Evolutionary conservation across 1,140 invertebrate species (phyloP), one percentile per base, ranked within the genome.

Genomic region (Caenorhabditis brenneri): DNA sequence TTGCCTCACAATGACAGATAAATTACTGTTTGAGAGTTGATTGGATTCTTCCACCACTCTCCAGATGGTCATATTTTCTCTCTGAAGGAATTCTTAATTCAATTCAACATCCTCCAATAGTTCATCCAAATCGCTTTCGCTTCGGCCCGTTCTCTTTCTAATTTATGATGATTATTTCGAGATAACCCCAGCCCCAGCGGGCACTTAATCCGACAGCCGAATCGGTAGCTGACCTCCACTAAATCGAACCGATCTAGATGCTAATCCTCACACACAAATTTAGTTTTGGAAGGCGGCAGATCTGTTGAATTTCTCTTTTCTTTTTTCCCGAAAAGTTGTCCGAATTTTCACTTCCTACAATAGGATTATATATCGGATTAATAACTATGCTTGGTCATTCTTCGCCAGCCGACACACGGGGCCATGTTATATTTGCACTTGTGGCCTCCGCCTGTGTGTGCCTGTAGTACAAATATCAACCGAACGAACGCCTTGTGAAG

Each of bases 311-410:
- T 65, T 65, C 58, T 39, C 19, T 22, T 65, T 16, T 10, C 16
- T 65, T 65, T 39, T 16, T 16, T 65, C 58, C 58, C 58, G 58
- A 65, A 65, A 65, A 65, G 58, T 65, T 65, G 58, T 65, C 33
- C 33, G 36, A 46, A 74, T 74, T 74, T 74, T 74, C 65, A 74
- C 65, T 74, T 74, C n/a, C 36, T 74, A 74, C 65, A 74, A 74
- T 74, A 74, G 65, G 65, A 74, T 74, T 74, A 74, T 42, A 74
- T 29, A 36, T 4, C 65, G 46, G 65, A 74, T 74, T 74, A 74
- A 74, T 74, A 74, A 74, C 65, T 24, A 42, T 74, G 65, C n/a
- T 74, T 33, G 65, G n/a, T n/a, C n/a, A n/a, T n/a, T n/a, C n/a
- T n/a, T 74, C 36, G 46, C n/a, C n/a, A 12, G 6, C 55, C 7